phyloP scores from a whole-genome alignment of 2,113 vertebrate species.

The Aptenodytes forsteri region DNA sequence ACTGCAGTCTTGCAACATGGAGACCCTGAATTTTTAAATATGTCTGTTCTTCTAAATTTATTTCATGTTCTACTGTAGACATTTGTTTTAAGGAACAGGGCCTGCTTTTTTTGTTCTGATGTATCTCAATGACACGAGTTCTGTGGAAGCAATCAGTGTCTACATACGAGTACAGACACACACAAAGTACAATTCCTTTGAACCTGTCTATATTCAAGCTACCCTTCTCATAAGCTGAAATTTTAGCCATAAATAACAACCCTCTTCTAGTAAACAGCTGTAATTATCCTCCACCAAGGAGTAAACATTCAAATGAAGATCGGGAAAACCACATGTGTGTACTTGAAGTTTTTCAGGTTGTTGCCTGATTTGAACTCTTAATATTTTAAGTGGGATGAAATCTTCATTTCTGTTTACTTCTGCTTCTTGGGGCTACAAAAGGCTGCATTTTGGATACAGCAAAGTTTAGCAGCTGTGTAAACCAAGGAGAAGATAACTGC shows the following conservation, averaged over 20 bases:
- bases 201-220: neutral
- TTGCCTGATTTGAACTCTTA: neutral
- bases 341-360: neutral
- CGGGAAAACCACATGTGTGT: fast-evolving
- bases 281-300: neutral
- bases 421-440: neutral
- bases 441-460: neutral
- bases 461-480: neutral
- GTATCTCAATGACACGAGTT: neutral
- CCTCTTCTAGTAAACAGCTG: neutral
- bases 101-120: neutral
- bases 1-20: neutral
- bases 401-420: neutral
- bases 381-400: neutral
- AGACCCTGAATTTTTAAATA: neutral
- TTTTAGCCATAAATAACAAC: neutral
- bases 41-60: neutral
- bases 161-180: neutral
- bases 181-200: neutral
- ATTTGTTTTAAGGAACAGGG: neutral
- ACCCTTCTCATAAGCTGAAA: neutral
- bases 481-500: neutral
- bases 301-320: neutral
- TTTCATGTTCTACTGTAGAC: too few species aligned
- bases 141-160: neutral